These are phyloP conservation scores for Scaptodrosophila lebanonensis DNA, from an alignment of 1,140 invertebrate genomes.

Conservation along the genomic window DNA sequence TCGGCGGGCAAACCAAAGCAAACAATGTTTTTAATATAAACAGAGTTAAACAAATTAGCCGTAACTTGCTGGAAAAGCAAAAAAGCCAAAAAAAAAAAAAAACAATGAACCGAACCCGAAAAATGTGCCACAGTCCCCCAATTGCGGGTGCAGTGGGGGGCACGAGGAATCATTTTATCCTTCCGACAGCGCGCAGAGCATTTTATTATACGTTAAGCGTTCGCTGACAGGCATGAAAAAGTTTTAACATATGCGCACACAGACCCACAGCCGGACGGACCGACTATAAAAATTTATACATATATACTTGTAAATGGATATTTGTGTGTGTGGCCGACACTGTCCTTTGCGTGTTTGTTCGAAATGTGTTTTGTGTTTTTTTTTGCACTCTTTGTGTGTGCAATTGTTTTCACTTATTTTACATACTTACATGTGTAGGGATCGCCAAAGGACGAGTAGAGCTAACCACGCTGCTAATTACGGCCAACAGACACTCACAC, in stretches of 20 bases:
- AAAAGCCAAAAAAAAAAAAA: constrained; percentile 27
- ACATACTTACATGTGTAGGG: constrained; percentile 50
- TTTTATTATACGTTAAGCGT: constrained; percentile 58
- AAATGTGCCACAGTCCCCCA: too few relatives aligned
- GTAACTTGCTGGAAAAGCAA: too few relatives aligned
- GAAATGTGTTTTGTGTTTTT: not conserved
- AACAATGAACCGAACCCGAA: not conserved
- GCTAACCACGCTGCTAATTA: constrained; percentile 63
- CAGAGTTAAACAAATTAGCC: constrained; percentile 76
- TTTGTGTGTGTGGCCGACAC: constrained; percentile 8
- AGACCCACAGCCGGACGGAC: not conserved
- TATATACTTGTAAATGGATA: constrained; percentile 24
- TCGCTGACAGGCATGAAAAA: constrained; percentile 34
- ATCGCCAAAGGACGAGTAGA: constrained; percentile 53
- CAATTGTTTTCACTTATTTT: constrained; percentile 75
- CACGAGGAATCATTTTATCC: constrained; percentile 55
- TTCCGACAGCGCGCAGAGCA: constrained; percentile 41
- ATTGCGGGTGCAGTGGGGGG: too few relatives aligned
- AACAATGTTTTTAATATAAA: constrained; percentile 75
- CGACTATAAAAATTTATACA: not conserved
- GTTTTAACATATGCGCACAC: not conserved
- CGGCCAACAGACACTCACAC: constrained; percentile 32
- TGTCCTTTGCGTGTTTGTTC: too few relatives aligned
- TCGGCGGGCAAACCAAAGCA: constrained; percentile 27
- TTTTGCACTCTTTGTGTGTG: constrained; percentile 15